phyloP scores from a whole-genome alignment of 2,888 invertebrate species.

The Halictus ligatus region DNA sequence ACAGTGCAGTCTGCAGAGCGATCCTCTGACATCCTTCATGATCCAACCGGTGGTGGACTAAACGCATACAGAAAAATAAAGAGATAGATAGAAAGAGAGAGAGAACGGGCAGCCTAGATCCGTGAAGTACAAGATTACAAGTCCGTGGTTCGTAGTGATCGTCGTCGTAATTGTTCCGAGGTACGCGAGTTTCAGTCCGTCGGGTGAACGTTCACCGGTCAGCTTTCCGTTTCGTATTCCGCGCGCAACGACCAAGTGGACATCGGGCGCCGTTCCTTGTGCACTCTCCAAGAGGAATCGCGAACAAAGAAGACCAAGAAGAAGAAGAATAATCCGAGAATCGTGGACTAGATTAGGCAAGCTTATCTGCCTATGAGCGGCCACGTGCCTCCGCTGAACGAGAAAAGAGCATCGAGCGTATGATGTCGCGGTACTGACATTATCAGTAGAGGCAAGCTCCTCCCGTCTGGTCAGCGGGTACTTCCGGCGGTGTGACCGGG shows the following conservation, averaged over 20 bases:
- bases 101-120: slow-evolving; percentile 12
- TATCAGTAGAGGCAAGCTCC: slow-evolving; percentile 35
- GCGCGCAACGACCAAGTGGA: slow-evolving; percentile 15
- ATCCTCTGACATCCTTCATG: background rate
- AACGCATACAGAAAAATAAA: background rate
- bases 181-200: slow-evolving; percentile 7
- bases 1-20: background rate
- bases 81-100: background rate
- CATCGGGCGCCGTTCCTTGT: background rate
- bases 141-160: slow-evolving; percentile 13
- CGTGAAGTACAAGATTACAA: background rate
- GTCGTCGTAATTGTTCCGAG: background rate
- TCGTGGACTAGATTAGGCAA: background rate
- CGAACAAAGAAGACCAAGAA: too few species aligned
- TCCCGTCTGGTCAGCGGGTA: slow-evolving; percentile 36
- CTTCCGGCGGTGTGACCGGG: slow-evolving; percentile 52
- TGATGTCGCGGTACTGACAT: slow-evolving; percentile 69
- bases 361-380: background rate
- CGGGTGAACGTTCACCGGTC: background rate
- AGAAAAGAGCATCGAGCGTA: slow-evolving; percentile 19
- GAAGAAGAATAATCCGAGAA: background rate
- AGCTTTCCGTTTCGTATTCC: background rate
- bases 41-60: background rate
- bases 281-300: background rate
- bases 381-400: slow-evolving; percentile 17